Evolutionary conservation across 37 sponge, comb jelly and placozoan genomes (phyloP).

Genomic region (Petrosia ficiformis): DNA sequence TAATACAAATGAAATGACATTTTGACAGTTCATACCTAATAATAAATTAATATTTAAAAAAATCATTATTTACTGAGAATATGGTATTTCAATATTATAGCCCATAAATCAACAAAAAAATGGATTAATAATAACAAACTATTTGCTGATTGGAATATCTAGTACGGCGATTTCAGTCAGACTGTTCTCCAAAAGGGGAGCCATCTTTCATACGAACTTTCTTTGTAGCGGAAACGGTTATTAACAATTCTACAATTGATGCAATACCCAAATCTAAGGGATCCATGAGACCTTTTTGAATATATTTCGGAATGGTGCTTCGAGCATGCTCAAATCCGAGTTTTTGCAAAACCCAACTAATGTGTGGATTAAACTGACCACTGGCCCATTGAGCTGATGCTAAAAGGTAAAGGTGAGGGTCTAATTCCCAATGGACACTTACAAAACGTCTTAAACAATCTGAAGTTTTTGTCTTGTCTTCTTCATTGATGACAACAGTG

Average conservation of each 20-base stretch:
- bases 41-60: too few relatives aligned
- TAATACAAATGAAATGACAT: too few relatives aligned
- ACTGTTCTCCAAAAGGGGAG: too few relatives aligned
- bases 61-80: too few relatives aligned
- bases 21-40: too few relatives aligned
- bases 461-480: too few relatives aligned
- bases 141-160: too few relatives aligned
- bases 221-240: constrained; percentile 43
- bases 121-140: too few relatives aligned
- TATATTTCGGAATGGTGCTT: constrained; percentile 93
- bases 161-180: too few relatives aligned
- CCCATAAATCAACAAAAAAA: too few relatives aligned
- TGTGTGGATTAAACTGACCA: constrained; percentile 85
- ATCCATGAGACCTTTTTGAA: constrained; percentile 95
- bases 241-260: constrained; percentile 21
- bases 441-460: constrained; percentile 38
- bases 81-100: too few relatives aligned
- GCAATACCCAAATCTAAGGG: constrained; percentile 78
- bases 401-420: constrained; percentile 84
- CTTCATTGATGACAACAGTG: neutral
- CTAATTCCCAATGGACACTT: constrained; percentile 85
- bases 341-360: constrained; percentile 87
- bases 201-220: neutral
- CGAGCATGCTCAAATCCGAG: constrained; percentile 92
- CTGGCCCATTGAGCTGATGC: constrained; percentile 59